Conservation (phyloP, 2,888 invertebrate species). For the Dinocampus coccinellae region DNA sequence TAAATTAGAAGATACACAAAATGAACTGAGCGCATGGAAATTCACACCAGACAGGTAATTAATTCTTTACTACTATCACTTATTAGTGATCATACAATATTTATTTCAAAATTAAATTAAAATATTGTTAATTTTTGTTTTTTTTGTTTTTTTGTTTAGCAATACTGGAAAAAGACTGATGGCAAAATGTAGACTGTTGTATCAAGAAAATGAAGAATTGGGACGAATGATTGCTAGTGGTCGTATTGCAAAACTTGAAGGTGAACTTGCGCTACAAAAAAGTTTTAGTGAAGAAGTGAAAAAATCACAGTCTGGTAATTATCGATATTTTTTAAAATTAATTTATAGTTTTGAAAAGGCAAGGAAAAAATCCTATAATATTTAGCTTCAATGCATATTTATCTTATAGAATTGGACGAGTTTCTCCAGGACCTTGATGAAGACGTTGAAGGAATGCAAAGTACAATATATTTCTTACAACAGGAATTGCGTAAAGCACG, state of each 20-base stretch:
- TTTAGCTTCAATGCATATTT: constrained; percentile 33
- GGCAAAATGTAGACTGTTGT: constrained; percentile 95
- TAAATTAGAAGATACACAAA: constrained; percentile 95
- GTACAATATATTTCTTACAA: constrained; percentile 93
- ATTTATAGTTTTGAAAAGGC: background rate
- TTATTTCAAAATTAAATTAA: background rate
- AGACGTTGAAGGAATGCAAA: constrained; percentile 98
- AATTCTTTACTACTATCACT: background rate
- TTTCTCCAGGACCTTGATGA: constrained; percentile 96
- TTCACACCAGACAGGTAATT: constrained; percentile 94
- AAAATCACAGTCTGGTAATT: constrained; percentile 91
- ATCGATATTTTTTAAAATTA: constrained; percentile 16
- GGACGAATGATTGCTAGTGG: constrained; percentile 97
- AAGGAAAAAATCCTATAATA: background rate
- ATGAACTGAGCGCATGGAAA: constrained; percentile 98
- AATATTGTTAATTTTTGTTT: background rate
- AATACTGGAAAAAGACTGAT: constrained; percentile 97
- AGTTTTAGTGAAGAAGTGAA: constrained; percentile 97
- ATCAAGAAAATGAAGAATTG: constrained; percentile 97
- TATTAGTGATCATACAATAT: background rate
- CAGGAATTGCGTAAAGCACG: constrained; percentile 90
- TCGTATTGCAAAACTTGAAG: constrained; percentile 93
- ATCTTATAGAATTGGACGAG: constrained; percentile 87
- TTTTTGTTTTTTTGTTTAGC: constrained; percentile 66
- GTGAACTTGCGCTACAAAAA: constrained; percentile 94